Evolutionary conservation across 2,797 vertebrate genomes (phyloP).

Genomic region (Lacerta viridis): DNA sequence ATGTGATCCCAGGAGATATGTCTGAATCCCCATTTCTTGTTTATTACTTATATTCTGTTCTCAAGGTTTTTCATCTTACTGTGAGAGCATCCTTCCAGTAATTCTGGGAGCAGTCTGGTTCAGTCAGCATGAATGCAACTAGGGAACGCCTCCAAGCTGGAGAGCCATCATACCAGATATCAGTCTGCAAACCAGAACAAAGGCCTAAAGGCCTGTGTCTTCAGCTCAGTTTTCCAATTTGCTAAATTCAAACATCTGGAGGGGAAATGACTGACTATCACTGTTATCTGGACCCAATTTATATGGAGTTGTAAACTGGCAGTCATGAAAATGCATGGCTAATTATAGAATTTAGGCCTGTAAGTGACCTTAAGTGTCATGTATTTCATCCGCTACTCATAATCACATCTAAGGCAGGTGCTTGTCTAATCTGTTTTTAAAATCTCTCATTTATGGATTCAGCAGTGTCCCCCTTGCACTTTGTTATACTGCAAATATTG

Average conservation of each 20-base stretch:
- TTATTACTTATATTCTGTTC: constrained; percentile 12
- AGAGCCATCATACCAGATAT: constrained; percentile 25
- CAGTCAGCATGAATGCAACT: not conserved
- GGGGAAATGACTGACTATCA: constrained; percentile 23
- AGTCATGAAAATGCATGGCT: not conserved
- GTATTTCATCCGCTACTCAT: constrained; percentile 2
- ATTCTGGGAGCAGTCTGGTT: not conserved
- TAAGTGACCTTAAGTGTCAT: constrained; percentile 20
- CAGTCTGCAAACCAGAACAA: constrained; percentile 25
- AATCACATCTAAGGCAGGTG: not conserved
- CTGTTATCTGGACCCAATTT: constrained; percentile 26
- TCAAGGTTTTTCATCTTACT: constrained; percentile 5
- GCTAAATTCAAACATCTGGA: constrained; percentile 17
- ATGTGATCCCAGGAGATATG: not conserved
- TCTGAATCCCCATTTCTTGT: not conserved
- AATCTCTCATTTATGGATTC: not conserved
- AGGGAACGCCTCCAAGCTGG: not conserved
- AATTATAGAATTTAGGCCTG: constrained; percentile 28
- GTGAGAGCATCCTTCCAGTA: constrained; percentile 2
- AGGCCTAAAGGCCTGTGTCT: not conserved
- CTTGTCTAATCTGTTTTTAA: not conserved
- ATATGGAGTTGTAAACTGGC: constrained; percentile 11
- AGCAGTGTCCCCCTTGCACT: not conserved
- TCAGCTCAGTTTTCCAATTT: constrained; percentile 7
- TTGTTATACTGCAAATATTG: not conserved